Evolutionary conservation across 2,888 invertebrate genomes (phyloP), one percentile per base, ranked within the genome.

Genomic region (Ischnura elegans): DNA sequence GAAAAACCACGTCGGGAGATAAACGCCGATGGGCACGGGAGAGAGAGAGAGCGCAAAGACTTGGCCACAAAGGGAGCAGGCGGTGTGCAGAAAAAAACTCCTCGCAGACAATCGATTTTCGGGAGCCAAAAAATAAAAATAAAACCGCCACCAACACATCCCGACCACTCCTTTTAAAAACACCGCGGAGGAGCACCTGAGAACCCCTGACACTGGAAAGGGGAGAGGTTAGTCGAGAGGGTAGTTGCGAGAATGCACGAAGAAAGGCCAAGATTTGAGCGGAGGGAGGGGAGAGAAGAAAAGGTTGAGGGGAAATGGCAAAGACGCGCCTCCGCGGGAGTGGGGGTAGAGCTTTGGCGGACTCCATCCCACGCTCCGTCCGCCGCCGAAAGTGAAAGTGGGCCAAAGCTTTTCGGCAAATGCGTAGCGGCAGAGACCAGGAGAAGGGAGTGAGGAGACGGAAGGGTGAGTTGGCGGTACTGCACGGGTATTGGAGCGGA

Each of bases 51-150:
- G 43, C 19, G 36, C 4, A 8, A 43, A 21, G 43, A 43, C 21
- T 45, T 25, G 76, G 36, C 76, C 76, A 76, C 76, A 76, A 36
- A 76, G 36, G 76, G 16, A 8, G 86, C 25, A 6, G 86, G 5
- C 25, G 0, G 36, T 3, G 86, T 4, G 90, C 55, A 61, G 55
- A 42, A 61, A 61, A 90, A 16, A 66, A 36, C 25, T 42, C 87
- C 29, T 51, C 36, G 25, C 76, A 19, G 42, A 87, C 36, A 55
- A 90, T 90, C 90, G 90, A 90, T 90, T 90, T 90, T 90, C 90
- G 90, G 90, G 90, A 90, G 90, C 90, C 87, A 90, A 90, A 87
- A 61, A 21, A 55, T 55, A 90, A 90, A 87, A 61, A 21, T 21
- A 61, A 90, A 90, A 61, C 66, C 66, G 61, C 90, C 90, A 90